Evolutionary conservation across 2,113 vertebrate species (phyloP), one percentile per base, ranked within the genome.

Genomic region (Rhynchomys soricoides): DNA sequence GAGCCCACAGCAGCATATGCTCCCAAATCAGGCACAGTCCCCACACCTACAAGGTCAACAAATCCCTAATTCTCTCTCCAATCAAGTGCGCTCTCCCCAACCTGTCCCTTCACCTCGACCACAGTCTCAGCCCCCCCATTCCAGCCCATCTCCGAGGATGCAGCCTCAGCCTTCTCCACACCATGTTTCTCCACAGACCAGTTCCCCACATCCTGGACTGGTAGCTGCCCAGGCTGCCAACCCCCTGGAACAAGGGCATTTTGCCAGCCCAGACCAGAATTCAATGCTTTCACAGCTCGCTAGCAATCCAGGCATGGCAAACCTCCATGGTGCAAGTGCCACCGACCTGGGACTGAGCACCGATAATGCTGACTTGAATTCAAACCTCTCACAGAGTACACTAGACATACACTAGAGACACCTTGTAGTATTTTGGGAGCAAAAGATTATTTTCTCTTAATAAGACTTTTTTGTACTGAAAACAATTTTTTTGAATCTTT

Each of bases 41-140:
- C 99, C 99, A 0, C 99, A 99, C 94, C 98, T 99, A 29, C 99
- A 99, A 97, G 99, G 99, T 94, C 99, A 99, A 98, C 99, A 99
- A 89, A 98, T 99, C 96, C 98, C 99, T 50, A 98, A 99, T 24
- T 99, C 99, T 3, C 99, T 99, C 96, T 99, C 99, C 96, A 99
- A 99, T 97, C 99, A 99, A 99, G 99, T 99, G 95, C 99, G 99
- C 19, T 99, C 99, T 40, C 99, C 99, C 0, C 99, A 99, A 97
- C 99, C 99, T 15, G 99, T 98, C 97, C 98, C 98, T 96, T 98
- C 99, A 66, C 95, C 99, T 5, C 98, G 99, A 97, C 99, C 99
- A 1, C 99, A 99, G 97, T 99, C 99, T 48, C 99, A 99, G 94
- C 99, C 99, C 73, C 98, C 98, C 97, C 99, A 91, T 98, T 99